Conservation (phyloP, 2,113 vertebrate species). For the Apaloderma vittatum region DNA sequence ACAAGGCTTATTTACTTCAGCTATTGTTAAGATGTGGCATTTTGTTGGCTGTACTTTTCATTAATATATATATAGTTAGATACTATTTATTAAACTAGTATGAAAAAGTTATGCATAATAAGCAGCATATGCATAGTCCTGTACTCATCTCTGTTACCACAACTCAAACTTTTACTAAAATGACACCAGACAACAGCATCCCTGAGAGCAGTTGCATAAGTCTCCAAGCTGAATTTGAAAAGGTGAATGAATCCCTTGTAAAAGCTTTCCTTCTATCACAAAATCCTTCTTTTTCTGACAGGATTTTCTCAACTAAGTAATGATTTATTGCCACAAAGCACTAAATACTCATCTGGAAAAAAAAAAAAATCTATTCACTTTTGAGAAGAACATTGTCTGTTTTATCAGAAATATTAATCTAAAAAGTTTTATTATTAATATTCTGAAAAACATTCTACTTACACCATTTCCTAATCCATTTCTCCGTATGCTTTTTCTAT, state of each 20-base stretch:
- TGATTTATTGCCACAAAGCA: neutral
- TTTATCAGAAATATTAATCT: constrained; percentile 14
- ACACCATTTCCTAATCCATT: neutral
- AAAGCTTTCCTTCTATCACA: neutral
- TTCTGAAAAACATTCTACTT: neutral
- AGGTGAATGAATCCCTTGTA: neutral
- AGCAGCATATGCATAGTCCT: neutral
- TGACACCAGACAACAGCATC: neutral
- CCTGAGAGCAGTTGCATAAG: neutral
- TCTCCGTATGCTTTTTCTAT: neutral
- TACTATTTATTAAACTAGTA: neutral
- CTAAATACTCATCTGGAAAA: neutral
- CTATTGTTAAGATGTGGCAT: neutral
- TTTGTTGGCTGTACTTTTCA: neutral
- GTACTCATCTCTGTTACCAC: neutral
- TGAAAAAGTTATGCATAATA: neutral
- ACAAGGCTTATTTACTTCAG: neutral
- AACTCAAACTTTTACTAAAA: neutral
- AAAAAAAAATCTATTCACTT: neutral
- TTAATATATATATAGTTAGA: neutral
- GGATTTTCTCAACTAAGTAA: constrained; percentile 23
- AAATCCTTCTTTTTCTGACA: neutral
- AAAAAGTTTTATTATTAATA: neutral
- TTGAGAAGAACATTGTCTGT: neutral
- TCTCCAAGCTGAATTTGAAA: neutral